These are phyloP conservation scores for Chaenocephalus aceratus DNA, from an alignment of 2,113 vertebrate species.

Conservation along the genomic window DNA sequence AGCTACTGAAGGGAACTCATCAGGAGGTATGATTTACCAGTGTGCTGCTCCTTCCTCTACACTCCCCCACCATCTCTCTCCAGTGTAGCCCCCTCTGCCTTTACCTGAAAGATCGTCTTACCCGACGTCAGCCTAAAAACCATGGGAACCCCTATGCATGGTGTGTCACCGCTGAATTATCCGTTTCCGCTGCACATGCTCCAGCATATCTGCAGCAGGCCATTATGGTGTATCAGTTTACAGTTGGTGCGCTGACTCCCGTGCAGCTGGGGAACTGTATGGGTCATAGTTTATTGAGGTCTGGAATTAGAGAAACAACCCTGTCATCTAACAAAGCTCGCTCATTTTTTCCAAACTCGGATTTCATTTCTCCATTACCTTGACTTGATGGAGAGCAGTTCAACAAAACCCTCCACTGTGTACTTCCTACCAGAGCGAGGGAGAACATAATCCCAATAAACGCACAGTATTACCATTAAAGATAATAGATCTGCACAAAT, in stretches of 20 bases:
- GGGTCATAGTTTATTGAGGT: constrained; percentile 73
- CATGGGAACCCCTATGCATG: constrained; percentile 70
- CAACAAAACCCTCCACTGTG: constrained; percentile 14
- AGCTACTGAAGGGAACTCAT: constrained; percentile 72
- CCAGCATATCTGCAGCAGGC: constrained; percentile 74
- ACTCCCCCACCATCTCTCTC: constrained; percentile 31
- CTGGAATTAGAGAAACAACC: constrained; percentile 73
- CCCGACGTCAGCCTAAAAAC: constrained; percentile 73
- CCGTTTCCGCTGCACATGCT: constrained; percentile 78
- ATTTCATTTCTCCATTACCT: constrained; percentile 51
- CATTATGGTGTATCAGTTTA: constrained; percentile 81
- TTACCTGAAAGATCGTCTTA: constrained; percentile 76
- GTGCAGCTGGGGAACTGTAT: constrained; percentile 71
- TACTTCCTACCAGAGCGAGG: constrained; percentile 14
- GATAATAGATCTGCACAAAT: not conserved
- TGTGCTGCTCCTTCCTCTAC: constrained; percentile 46
- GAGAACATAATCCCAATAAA: not conserved
- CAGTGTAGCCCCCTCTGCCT: constrained; percentile 30
- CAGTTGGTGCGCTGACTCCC: constrained; percentile 67
- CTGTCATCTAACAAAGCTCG: constrained; percentile 59
- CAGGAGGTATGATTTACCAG: constrained; percentile 70
- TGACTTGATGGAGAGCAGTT: constrained; percentile 23
- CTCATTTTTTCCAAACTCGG: constrained; percentile 58
- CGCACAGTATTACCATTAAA: not conserved
- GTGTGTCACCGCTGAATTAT: constrained; percentile 79